phyloP scores from a whole-genome alignment of 2,888 invertebrate species.

The Zonitis immaculata region DNA sequence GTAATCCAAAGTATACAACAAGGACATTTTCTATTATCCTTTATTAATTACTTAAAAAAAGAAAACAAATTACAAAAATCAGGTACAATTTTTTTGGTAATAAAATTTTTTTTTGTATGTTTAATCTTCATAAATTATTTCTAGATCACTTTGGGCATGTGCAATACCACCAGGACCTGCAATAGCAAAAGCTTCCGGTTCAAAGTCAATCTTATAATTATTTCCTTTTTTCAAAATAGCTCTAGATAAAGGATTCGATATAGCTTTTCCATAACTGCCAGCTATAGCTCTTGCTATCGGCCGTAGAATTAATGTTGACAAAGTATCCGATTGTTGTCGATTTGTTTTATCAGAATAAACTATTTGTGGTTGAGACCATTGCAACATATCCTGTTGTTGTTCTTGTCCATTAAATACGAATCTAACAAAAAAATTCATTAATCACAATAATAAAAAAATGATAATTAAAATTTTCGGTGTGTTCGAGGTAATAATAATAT shows the following conservation, averaged over 20 bases:
- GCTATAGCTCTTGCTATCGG: constrained; percentile 65
- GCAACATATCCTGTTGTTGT: too few relatives aligned
- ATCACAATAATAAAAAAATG: neutral
- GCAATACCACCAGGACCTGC: constrained; percentile 73
- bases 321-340: too few relatives aligned
- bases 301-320: constrained; percentile 56
- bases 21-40: neutral
- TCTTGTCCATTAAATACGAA: neutral
- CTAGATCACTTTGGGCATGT: constrained; percentile 69
- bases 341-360: too few relatives aligned
- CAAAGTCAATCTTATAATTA: constrained; percentile 60
- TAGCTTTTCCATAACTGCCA: constrained; percentile 62
- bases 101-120: too few relatives aligned
- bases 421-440: neutral
- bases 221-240: constrained; percentile 60
- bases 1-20: neutral
- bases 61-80: neutral
- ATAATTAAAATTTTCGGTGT: neutral
- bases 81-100: constrained; percentile 3
- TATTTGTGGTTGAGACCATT: too few relatives aligned
- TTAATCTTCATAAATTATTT: constrained; percentile 43
- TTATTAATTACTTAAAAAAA: too few relatives aligned
- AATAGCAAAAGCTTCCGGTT: constrained; percentile 65
- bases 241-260: constrained; percentile 64
- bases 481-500: too few relatives aligned